These are phyloP conservation scores for Bicyclus anynana DNA, from an alignment of 1,140 invertebrate genomes.

Conservation along the genomic window DNA sequence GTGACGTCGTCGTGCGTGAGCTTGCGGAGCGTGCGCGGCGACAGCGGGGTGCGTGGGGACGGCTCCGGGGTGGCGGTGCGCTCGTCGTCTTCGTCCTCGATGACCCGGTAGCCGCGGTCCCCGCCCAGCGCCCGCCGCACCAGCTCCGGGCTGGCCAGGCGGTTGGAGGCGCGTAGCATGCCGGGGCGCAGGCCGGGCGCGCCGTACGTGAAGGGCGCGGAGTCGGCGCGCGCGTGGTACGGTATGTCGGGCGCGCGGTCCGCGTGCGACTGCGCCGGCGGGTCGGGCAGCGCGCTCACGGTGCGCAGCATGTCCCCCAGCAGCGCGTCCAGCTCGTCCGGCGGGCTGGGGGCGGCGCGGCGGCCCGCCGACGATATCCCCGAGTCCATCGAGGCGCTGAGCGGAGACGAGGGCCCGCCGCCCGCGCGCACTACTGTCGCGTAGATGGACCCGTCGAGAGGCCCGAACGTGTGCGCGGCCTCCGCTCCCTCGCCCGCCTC, in stretches of 20 bases:
- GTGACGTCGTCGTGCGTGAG: conserved; percentile 65
- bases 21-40: conserved; percentile 57
- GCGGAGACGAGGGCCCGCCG: conserved; percentile 80
- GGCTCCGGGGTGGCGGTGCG: conserved; percentile 50
- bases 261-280: conserved; percentile 77
- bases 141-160: conserved; percentile 85
- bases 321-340: conserved; percentile 75
- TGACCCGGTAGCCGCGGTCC: conserved; percentile 48
- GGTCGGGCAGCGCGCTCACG: conserved; percentile 87
- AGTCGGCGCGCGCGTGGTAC: conserved; percentile 89
- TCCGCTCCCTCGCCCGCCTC: conserved; percentile 77
- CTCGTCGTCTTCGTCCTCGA: conserved; percentile 77
- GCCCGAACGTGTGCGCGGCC: conserved; percentile 84
- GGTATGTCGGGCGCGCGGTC: conserved; percentile 79
- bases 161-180: conserved; percentile 79
- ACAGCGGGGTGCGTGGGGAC: conserved; percentile 47
- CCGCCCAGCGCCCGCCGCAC: conserved; percentile 82
- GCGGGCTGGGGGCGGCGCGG: conserved; percentile 72
- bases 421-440: conserved; percentile 83
- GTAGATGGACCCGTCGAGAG: conserved; percentile 93
- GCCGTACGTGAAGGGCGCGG: conserved; percentile 89
- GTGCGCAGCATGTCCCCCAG: conserved; percentile 90
- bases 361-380: conserved; percentile 86
- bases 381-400: conserved; percentile 91
- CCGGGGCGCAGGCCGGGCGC: conserved; percentile 77